A percentile compares a stretch with the other conserved stretches of the same genome.
Evolutionary conservation across 2,113 vertebrate species (phyloP).

Genomic region (Trachemys scripta): DNA sequence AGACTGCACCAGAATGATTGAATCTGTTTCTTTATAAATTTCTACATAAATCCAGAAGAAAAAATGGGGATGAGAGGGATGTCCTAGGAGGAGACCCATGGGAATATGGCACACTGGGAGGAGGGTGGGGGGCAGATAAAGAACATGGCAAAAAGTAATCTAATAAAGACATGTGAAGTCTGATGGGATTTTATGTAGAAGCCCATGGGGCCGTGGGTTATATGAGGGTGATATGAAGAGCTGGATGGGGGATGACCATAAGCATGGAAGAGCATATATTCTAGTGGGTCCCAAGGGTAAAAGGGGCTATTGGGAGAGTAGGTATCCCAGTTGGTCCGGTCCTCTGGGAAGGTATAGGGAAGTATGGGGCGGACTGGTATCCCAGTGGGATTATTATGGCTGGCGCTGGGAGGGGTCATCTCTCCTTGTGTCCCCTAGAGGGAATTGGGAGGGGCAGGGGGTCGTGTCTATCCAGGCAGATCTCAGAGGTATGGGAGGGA

Average conservation of each 20-base stretch:
- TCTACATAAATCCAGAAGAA: not conserved
- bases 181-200: not conserved
- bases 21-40: not conserved
- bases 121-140: not conserved
- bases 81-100: not conserved
- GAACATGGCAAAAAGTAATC: not conserved
- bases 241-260: not conserved
- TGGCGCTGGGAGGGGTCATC: not conserved
- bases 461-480: not conserved
- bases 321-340: not conserved
- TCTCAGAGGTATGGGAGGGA: not conserved
- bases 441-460: rapidly evolving
- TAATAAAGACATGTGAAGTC: not conserved
- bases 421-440: not conserved
- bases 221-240: not conserved
- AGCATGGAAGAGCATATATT: not conserved
- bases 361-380: not conserved
- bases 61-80: not conserved
- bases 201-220: not conserved
- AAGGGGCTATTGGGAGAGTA: not conserved
- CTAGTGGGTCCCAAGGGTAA: not conserved
- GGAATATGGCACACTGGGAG: not conserved
- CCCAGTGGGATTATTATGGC: not conserved
- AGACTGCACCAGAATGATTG: not conserved
- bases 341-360: not conserved